phyloP scores from a whole-genome alignment of 1,140 invertebrate species.

The Cydia strobilella region DNA sequence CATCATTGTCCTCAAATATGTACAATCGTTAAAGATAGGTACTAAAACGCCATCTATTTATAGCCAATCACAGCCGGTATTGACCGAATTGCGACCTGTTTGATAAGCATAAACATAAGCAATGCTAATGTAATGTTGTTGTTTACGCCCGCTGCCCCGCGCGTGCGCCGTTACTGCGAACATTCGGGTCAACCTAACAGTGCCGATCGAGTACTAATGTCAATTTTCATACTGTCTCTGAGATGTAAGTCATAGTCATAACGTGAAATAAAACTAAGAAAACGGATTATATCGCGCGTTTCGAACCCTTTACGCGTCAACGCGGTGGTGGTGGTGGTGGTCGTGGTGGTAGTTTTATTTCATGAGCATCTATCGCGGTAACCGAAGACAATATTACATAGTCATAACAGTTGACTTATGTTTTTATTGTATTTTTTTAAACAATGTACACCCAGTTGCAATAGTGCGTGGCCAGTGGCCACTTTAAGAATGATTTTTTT shows the following conservation, averaged over 20 bases:
- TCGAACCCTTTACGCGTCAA: no score
- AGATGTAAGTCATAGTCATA: not conserved
- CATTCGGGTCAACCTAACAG: constrained; percentile 5
- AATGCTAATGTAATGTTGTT: not conserved
- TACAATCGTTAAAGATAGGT: not conserved
- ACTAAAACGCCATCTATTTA: not conserved
- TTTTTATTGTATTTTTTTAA: not conserved
- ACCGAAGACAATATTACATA: no score
- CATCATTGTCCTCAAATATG: not conserved
- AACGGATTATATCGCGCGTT: no score
- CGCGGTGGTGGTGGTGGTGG: no score
- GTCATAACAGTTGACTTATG: not conserved
- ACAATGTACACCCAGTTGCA: no score
- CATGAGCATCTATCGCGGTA: no score
- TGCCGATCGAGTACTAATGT: not conserved
- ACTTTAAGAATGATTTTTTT: no score
- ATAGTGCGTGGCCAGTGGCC: no score
- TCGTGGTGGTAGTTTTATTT: no score
- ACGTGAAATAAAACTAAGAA: no score
- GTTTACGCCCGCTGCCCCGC: not conserved
- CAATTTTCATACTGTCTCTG: not conserved
- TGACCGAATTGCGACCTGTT: constrained; percentile 18
- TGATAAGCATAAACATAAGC: not conserved
- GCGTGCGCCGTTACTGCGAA: not conserved
- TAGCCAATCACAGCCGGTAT: not conserved